A percentile compares a stretch with the other conserved stretches of the same genome.
Evolutionary conservation across 2,113 vertebrate genomes (phyloP).

Genomic region (Haemorhous mexicanus): DNA sequence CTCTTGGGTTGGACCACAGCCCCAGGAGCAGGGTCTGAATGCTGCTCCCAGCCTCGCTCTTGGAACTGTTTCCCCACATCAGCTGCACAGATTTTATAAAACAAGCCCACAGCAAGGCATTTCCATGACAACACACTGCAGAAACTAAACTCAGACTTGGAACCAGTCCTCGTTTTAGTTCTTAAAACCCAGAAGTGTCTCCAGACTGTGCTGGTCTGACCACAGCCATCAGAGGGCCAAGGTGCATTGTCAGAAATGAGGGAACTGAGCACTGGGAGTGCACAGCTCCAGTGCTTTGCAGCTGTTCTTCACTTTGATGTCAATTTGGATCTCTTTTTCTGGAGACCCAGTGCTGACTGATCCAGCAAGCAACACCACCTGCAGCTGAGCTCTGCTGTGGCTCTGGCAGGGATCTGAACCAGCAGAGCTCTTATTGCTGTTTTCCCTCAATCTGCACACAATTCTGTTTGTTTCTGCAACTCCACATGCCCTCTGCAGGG

Average conservation of each 20-base stretch:
- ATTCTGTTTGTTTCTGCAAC: background rate
- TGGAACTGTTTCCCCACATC: background rate
- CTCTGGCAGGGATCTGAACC: background rate
- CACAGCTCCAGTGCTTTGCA: background rate
- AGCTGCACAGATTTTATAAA: background rate
- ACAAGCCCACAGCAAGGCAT: background rate
- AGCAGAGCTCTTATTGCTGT: background rate
- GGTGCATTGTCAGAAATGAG: rapidly evolving
- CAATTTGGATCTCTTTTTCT: background rate
- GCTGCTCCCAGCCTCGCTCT: background rate
- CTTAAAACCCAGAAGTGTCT: background rate
- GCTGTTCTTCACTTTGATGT: background rate
- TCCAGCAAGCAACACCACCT: background rate
- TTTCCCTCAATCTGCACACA: background rate
- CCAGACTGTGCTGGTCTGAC: background rate
- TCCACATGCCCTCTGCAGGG: background rate
- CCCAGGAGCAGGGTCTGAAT: background rate
- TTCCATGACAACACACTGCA: slow-evolving; percentile 12
- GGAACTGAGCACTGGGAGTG: background rate
- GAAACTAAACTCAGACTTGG: background rate
- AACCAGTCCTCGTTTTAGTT: background rate
- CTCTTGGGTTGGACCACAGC: background rate
- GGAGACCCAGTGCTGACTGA: background rate
- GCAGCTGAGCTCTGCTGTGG: background rate
- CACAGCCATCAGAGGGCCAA: background rate